Base-by-base conservation (phyloP, 2,888 invertebrate genomes). In the Masnerella sp. region DNA sequence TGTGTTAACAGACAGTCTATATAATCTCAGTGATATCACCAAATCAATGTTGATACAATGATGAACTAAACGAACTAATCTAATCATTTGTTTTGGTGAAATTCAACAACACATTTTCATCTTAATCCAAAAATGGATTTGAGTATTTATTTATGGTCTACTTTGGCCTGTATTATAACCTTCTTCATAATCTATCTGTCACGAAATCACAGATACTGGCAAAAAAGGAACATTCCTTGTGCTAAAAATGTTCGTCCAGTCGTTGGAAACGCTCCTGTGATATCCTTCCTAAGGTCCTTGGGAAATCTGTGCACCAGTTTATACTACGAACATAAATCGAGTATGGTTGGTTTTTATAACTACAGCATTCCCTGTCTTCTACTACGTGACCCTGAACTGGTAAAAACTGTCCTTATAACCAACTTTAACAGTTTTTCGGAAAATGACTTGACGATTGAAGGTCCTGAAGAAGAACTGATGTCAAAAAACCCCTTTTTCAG, bases 261-360 rank as follows among this genome's bases (percentile, higher is more conserved):
- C 0, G 0, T 83, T 0, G 84, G 83, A 0, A 74, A 84, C 20
- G 40, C 45, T 0, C 58, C 80, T 0, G 2, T 79, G 0, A 0
- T 81, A 0, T 11, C 3, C 0, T 5, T 54, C 0, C 38, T 30
- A 5, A 14, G 34, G 4, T 72, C 54, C 2, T 32, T 80, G 2
- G 8, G 36, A 0, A 11, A 43, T 0, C n/a, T 80, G 0, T 18
- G 52, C n/a, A 36, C 52, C 0, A 56, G 73, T 1, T 11, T 79
- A 0, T 83, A 83, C 49, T 40, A 78, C 0, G 32, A 56, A 0
- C 5, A 74, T 0, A 30, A 74, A 0, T 5, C 15, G 11, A 84
- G 83, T 18, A 80, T 83, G 81, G 68, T 83, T 2, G 82, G 83
- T 0, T 75, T 78, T 8, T 83, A 74, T 56, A 70, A 79, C 32